Conservation (phyloP, 2,113 vertebrate genomes). For the Tor tambroides region DNA sequence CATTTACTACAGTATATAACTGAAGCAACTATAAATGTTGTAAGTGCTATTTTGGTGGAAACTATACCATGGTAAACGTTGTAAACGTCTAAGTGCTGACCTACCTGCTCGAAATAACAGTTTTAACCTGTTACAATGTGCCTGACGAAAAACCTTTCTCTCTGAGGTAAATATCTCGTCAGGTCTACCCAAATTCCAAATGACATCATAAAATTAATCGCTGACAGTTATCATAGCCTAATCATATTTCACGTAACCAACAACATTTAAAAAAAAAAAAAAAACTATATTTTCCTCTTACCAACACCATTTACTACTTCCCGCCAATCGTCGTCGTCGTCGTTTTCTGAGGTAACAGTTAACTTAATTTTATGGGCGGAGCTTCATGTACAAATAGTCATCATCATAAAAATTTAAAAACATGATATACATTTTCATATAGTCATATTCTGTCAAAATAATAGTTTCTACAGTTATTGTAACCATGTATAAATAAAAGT, state of each 20-base stretch:
- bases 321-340: neutral
- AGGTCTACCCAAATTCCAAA: neutral
- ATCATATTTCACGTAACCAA: too few relatives aligned
- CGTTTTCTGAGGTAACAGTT: neutral
- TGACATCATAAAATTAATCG: neutral
- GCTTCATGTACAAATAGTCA: neutral
- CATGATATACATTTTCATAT: neutral
- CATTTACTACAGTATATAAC: neutral
- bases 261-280: too few relatives aligned
- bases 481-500: neutral
- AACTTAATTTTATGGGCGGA: neutral
- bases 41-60: neutral
- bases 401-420: neutral
- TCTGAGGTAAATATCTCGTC: neutral
- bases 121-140: neutral
- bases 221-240: neutral
- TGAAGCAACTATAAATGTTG: neutral
- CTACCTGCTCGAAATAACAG: neutral
- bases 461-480: neutral
- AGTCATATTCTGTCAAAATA: neutral
- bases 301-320: neutral
- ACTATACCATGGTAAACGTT: neutral
- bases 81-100: neutral
- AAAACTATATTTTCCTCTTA: neutral
- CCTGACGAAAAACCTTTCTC: neutral